Evolutionary conservation across 2,113 vertebrate genomes (phyloP), one percentile per base, ranked within the genome.

Genomic region (Apus apus): DNA sequence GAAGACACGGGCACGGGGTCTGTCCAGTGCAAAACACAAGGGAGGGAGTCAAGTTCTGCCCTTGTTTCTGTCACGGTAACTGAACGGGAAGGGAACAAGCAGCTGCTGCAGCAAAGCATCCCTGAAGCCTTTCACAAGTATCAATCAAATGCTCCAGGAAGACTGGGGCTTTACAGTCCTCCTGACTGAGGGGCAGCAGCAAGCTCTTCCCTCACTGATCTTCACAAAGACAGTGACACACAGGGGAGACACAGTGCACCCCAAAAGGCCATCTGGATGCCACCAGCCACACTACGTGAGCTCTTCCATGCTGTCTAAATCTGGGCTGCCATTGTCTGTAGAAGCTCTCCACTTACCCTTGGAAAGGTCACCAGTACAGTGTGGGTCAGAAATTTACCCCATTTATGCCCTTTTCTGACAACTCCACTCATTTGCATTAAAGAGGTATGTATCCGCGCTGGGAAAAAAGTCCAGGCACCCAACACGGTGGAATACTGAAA

Each of bases 141-240:
- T 15, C 43, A 15, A 78, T 17, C 38, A 25, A 40, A 17, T 0
- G 11, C 53, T 58, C 13, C 2, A 2, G 62, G 38, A 58, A 45
- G 12, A 15, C 46, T 3, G 43, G 20, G 43, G 43, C 54, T 70
- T 82, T 26, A 27, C 30, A 58, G 64, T 15, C 54, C 40, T 43
- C 25, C 74, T 65, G 20, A 4, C 22, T 38, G 29, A 74, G 40
- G 13, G n/a, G 27, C 22, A 48, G 67, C n/a, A 57, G 62, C 26
- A 23, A 27, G 40, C 0, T 0, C 7, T 2, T 34, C 12, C 68
- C 40, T 64, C 25, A 4, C 2, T 0, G 1, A 15, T 32, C 16
- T 11, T 46, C 60, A 27, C 45, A 61, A 50, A n/a, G 43, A 29
- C 43, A 29, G 48, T 11, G 32, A 58, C 3, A 2, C 1, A 0